Evolutionary conservation across 1,140 invertebrate genomes (phyloP).

Genomic region (Macrosteles quadrilineatus): DNA sequence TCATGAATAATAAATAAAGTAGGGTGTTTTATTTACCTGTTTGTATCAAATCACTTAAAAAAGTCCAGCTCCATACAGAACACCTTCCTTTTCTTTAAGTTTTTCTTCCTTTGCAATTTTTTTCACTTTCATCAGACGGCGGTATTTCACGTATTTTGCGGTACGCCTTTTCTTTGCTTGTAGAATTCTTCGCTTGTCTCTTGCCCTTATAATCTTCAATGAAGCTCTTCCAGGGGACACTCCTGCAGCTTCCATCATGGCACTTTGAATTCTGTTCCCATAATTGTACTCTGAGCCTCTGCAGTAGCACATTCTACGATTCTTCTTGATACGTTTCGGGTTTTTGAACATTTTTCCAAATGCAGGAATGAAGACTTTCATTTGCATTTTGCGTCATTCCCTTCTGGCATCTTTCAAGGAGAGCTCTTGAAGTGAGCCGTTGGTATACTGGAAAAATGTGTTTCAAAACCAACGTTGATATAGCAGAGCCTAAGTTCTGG

Average conservation of each 20-base stretch:
- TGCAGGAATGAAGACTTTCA: background rate
- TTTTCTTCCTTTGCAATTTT: background rate
- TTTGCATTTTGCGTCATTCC: background rate
- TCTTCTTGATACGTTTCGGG: background rate
- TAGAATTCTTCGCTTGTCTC: background rate
- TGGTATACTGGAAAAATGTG: no score
- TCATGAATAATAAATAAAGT: no score
- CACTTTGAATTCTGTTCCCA: background rate
- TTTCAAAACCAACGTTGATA: no score
- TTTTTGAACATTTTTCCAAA: background rate
- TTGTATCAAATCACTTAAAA: no score
- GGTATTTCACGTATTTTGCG: background rate
- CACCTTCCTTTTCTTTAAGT: no score
- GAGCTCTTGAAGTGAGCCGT: no score
- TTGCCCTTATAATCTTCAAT: background rate
- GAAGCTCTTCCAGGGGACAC: background rate
- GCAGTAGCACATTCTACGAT: background rate
- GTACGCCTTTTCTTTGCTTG: background rate
- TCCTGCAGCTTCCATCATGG: constrained; percentile 1
- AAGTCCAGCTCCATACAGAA: no score
- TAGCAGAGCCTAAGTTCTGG: no score
- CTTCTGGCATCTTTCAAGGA: no score
- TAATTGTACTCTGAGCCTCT: background rate
- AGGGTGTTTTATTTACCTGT: no score
- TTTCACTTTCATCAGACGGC: background rate